Evolutionary conservation across 2,113 vertebrate genomes (phyloP).

Genomic region (Camelus dromedarius): DNA sequence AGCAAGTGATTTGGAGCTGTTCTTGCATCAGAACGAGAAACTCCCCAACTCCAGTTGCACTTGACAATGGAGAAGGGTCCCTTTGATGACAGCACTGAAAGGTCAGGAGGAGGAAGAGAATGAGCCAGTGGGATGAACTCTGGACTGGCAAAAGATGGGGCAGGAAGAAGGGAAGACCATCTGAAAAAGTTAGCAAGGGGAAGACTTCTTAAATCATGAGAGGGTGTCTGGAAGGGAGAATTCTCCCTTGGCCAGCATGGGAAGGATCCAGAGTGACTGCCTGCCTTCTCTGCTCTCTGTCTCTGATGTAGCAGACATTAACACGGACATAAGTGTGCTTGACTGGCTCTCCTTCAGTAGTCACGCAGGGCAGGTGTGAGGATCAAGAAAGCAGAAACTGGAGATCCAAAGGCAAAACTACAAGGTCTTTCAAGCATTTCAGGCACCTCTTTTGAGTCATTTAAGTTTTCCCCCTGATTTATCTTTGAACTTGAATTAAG

Average conservation of each 20-base stretch:
- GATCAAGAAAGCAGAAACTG: neutral
- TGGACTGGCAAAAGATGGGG: neutral
- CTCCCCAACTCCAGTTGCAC: neutral
- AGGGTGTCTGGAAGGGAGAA: neutral
- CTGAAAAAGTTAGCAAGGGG: neutral
- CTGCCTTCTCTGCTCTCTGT: neutral
- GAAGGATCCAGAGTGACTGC: neutral
- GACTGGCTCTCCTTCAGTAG: neutral
- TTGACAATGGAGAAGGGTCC: neutral
- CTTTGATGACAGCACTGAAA: neutral
- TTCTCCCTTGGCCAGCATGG: neutral
- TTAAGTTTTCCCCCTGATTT: neutral
- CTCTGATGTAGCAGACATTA: neutral
- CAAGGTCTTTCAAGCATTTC: neutral
- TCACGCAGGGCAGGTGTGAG: neutral
- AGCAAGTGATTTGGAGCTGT: neutral
- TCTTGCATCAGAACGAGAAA: conserved; percentile 34
- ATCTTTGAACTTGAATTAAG: neutral
- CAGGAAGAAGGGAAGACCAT: neutral
- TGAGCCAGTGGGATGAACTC: neutral
- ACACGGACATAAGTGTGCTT: neutral
- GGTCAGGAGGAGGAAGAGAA: neutral
- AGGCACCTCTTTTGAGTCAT: conserved; percentile 5
- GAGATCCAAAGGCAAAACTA: conserved; percentile 14
- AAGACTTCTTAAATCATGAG: neutral